These are phyloP conservation scores for Eulemur macaco DNA, from an alignment of 2,113 vertebrate genomes.

Conservation along the genomic window DNA sequence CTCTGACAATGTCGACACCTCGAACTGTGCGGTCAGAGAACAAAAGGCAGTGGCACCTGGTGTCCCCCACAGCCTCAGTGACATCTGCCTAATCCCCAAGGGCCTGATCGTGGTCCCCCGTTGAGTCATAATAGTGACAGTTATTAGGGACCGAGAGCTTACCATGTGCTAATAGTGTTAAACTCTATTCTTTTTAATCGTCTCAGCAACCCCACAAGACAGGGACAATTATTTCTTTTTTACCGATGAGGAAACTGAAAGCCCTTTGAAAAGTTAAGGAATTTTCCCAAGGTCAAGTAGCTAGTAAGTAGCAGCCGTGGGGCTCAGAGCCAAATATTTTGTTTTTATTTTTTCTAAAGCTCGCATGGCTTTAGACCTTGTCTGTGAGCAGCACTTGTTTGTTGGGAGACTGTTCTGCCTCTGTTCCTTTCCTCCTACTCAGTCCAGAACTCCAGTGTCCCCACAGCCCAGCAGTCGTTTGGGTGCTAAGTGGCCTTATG, in stretches of 20 bases:
- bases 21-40: neutral
- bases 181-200: conserved; percentile 6
- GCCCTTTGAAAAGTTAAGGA: neutral
- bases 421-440: neutral
- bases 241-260: conserved; percentile 22
- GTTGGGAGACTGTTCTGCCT: neutral
- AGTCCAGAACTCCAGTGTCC: neutral
- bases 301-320: neutral
- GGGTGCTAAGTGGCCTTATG: neutral
- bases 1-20: neutral
- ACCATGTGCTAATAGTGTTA: neutral
- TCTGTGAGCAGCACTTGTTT: neutral
- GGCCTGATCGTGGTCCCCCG: neutral
- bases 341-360: neutral
- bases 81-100: neutral
- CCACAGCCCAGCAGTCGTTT: neutral
- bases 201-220: neutral
- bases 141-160: neutral
- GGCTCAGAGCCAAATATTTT: neutral
- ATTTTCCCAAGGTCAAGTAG: neutral
- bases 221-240: neutral
- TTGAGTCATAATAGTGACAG: neutral
- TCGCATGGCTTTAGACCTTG: neutral
- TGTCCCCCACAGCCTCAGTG: neutral
- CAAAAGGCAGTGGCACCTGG: neutral